These are phyloP conservation scores for Carassius carassius DNA, from an alignment of 2,113 vertebrate genomes.

Conservation along the genomic window DNA sequence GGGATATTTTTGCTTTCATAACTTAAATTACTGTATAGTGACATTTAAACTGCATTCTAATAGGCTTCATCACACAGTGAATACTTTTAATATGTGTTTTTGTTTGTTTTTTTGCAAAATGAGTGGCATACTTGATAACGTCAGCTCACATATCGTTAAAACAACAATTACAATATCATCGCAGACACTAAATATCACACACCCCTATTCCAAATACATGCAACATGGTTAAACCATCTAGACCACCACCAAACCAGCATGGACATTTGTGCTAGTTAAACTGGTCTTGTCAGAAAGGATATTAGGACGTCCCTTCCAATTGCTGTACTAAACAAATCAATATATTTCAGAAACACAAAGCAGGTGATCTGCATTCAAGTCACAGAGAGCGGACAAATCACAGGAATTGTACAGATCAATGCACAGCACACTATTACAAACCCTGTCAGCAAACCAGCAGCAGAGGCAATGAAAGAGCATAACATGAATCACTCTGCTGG, in stretches of 20 bases:
- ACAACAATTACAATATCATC: too few species aligned
- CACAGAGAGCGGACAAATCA: not conserved
- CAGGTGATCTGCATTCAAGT: not conserved
- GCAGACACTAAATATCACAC: too few species aligned
- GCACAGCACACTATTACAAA: not conserved
- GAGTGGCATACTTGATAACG: too few species aligned
- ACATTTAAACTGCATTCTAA: too few species aligned
- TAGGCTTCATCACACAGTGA: too few species aligned
- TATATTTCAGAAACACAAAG: constrained; percentile 19
- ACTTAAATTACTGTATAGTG: too few species aligned
- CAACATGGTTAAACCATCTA: not conserved
- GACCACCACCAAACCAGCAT: not conserved
- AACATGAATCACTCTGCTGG: constrained; percentile 40
- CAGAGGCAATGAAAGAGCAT: not conserved
- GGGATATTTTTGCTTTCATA: too few species aligned
- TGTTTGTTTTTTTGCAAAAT: too few species aligned
- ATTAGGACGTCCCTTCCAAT: not conserved
- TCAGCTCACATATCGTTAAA: too few species aligned
- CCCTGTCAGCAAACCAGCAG: not conserved
- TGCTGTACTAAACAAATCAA: not conserved
- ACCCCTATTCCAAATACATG: too few species aligned
- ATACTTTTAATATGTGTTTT: too few species aligned
- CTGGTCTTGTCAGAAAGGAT: not conserved
- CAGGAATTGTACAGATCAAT: constrained; percentile 16
- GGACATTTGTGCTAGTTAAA: not conserved